Evolutionary conservation across 2,113 vertebrate species (phyloP), one percentile per base, ranked within the genome.

Genomic region (Malaclemys terrapin): DNA sequence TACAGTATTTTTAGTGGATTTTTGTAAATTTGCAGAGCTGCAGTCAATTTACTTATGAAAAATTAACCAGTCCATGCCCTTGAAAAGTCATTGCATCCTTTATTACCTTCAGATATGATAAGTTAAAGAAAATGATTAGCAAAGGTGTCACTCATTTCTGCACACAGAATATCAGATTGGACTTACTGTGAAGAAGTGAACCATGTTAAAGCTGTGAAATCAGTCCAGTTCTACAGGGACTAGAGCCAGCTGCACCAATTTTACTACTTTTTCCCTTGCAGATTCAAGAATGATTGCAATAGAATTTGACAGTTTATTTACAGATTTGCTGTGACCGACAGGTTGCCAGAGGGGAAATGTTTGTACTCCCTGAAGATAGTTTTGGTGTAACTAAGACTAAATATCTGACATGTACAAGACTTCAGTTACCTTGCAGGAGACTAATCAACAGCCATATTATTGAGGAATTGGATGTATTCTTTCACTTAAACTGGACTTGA

Each of bases 51-150:
- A 88, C 96, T 96, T 86, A 88, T 96, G 91, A 96, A 97, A 98
- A 97, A 97, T 96, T 96, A 97, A 97, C 92, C 89, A 95, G 93
- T 65, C 95, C 10, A 0, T 96, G 97, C 91, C 97, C 95, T 98
- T 98, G 97, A 91, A 96, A 97, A 97, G 95, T 98, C 96, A 95
- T 97, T 95, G 95, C 94, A 93, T 97, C 89, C 91, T 85, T 94
- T 92, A 96, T 96, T 96, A 93, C 93, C 89, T 94, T 94, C 94
- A 93, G 95, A 97, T 97, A 95, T 93, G 95, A 92, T 97, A 97
- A 97, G 97, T 97, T 98, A 97, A 97, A 97, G 92, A 87, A 93
- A 97, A 95, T 97, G 96, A 97, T 98, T 98, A 98, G 95, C 96
- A 97, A 97, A 97, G 92, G 94, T 97, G 97, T 95, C 97, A 98